These are phyloP conservation scores for Grantiella picta DNA, from an alignment of 2,113 vertebrate genomes.

Conservation along the genomic window DNA sequence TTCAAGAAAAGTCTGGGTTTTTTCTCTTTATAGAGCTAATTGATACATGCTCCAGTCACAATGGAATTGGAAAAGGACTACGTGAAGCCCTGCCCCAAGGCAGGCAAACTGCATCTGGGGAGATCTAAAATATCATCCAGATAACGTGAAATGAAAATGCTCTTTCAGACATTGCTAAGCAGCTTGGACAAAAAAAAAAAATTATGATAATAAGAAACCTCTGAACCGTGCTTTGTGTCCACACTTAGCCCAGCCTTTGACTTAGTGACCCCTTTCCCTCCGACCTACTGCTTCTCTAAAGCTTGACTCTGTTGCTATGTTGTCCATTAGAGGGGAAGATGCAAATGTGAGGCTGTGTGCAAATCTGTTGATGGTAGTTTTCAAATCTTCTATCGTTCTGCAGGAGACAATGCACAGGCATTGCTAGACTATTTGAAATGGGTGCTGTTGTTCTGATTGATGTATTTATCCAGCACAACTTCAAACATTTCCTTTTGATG, in stretches of 20 bases:
- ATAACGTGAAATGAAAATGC: background rate
- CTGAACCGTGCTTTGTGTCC: background rate
- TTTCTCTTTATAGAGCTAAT: background rate
- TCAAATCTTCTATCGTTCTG: background rate
- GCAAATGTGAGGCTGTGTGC: background rate
- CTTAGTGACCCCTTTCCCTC: background rate
- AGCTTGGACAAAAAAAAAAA: background rate
- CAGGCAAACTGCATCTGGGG: background rate
- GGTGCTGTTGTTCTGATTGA: background rate
- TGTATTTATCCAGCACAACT: background rate
- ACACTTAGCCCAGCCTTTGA: background rate
- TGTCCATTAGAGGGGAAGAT: background rate
- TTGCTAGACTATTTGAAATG: background rate
- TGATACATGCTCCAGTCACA: background rate
- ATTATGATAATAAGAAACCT: background rate
- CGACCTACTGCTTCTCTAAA: background rate
- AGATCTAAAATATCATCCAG: background rate
- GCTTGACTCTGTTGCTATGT: background rate
- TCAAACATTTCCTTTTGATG: background rate
- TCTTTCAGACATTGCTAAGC: background rate
- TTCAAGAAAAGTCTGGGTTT: background rate
- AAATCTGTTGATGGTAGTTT: background rate
- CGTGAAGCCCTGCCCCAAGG: background rate
- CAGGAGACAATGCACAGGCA: background rate
- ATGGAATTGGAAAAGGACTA: background rate